A percentile compares a stretch with the other conserved stretches of the same genome.
These are phyloP conservation scores for Drosophila punjabiensis DNA, from an alignment of 1,140 invertebrate genomes.

Conservation along the genomic window DNA sequence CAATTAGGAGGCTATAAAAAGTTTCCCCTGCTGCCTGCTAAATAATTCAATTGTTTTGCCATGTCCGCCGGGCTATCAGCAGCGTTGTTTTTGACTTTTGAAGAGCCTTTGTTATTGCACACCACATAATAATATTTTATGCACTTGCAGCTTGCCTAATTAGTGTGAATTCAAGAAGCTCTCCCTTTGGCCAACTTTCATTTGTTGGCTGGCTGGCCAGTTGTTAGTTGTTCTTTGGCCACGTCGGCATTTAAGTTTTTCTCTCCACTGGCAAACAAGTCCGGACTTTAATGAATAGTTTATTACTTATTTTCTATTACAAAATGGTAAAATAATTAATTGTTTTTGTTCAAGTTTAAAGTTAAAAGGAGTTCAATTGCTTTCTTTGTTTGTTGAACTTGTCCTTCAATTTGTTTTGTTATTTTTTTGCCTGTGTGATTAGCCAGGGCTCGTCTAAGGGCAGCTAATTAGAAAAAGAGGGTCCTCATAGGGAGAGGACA, in stretches of 20 bases:
- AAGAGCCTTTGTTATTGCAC: constrained; percentile 32
- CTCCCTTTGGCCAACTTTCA: constrained; percentile 38
- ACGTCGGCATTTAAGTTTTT: constrained; percentile 28
- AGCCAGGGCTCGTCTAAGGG: background rate
- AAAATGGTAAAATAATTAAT: background rate
- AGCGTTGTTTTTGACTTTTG: constrained; percentile 38
- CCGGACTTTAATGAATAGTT: background rate
- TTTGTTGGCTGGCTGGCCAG: constrained; percentile 12
- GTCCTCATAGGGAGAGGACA: constrained; percentile 36
- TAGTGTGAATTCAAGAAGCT: constrained; percentile 52
- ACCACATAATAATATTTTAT: constrained; percentile 44
- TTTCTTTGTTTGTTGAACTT: background rate
- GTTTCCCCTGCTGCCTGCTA: constrained; percentile 36
- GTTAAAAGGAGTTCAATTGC: background rate
- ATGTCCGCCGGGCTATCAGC: constrained; percentile 26
- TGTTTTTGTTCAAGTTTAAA: background rate
- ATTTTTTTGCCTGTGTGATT: constrained; percentile 8
- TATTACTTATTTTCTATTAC: background rate
- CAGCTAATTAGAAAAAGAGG: constrained; percentile 64
- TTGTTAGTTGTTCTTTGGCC: constrained; percentile 33
- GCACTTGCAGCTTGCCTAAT: constrained; percentile 60
- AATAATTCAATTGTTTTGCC: constrained; percentile 53
- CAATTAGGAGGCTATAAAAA: constrained; percentile 61
- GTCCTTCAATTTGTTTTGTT: background rate
- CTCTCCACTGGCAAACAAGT: background rate